Base-by-base conservation (phyloP, 2,888 invertebrate genomes). In the Diachrysia chrysitis region DNA sequence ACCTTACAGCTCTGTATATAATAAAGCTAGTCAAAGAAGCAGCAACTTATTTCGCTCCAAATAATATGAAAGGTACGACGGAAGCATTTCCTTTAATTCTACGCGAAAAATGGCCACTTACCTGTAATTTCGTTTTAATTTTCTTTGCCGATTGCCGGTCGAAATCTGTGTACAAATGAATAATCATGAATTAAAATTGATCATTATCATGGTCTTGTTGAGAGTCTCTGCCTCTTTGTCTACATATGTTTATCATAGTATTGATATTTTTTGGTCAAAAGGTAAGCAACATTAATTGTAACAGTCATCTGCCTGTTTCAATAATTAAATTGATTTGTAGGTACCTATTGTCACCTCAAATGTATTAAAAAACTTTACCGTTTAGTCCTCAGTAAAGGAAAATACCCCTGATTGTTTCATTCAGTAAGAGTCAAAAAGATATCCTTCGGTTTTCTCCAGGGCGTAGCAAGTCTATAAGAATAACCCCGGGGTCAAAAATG, bases 51-150 rank as follows among this genome's bases (percentile, higher is more conserved):
- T 88, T 83, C 84, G 81, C 85, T 78, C 78, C 81, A 86, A 77
- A 85, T 85, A 85, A 81, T 85, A 71, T 77, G 79, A 88, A 88
- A 86, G 83, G 85, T 82, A 83, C 83, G 76, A 74, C 85, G 86
- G 88, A 89, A 90, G 85, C 87, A 78, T 85, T 87, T 85, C 83
- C 79, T 82, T 83, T 83, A 76, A 84, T 84, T 85, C 81, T 76
- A 68, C 78, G 32, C 63, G 55, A 78, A 87, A 89, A 89, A 85
- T 87, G 84, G 82, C 85, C 87, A 85, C 83, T 87, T 87, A 83
- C 66, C 71, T 78, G 76, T 83, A 85, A 84, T 86, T 82, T 81
- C 71, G 78, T 78, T 79, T 85, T 82, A 86, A 85, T 87, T 83
- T 82, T 65, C 79, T 66, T 64, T 76, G 73, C 79, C 69, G 63